These are phyloP conservation scores for Leptinotarsa texana DNA, from an alignment of 1,140 invertebrate species.

Conservation along the genomic window DNA sequence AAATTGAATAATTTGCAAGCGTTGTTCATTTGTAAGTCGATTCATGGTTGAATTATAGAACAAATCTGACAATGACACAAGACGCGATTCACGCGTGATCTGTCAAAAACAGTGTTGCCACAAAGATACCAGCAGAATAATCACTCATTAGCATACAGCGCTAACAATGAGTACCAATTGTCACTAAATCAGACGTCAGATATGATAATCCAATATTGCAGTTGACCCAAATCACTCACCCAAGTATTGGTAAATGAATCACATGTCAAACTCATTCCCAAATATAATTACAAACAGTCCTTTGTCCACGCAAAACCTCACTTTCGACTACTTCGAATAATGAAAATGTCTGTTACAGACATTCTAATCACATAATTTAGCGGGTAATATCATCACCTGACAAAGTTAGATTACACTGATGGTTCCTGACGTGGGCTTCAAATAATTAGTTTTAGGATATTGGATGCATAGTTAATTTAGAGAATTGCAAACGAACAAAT, in stretches of 20 bases:
- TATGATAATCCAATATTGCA: too few species aligned
- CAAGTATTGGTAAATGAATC: neutral
- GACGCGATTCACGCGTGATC: too few species aligned
- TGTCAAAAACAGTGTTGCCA: too few species aligned
- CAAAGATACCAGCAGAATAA: too few species aligned
- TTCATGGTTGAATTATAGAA: too few species aligned
- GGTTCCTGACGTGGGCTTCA: neutral
- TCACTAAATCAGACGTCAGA: too few species aligned
- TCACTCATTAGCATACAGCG: too few species aligned
- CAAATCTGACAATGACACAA: too few species aligned
- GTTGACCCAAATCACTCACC: too few species aligned
- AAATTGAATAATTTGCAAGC: too few species aligned
- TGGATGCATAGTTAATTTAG: neutral
- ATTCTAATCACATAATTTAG: neutral
- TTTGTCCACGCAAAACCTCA: neutral
- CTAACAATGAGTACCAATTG: too few species aligned
- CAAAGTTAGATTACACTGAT: neutral
- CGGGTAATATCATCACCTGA: neutral
- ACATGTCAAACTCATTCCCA: neutral
- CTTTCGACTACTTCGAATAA: neutral
- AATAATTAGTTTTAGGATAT: neutral
- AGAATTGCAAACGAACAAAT: neutral
- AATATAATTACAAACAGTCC: slow-evolving; percentile 1
- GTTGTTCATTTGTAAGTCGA: too few species aligned
- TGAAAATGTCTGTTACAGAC: neutral